Evolutionary conservation across 1,140 invertebrate genomes (phyloP).

Genomic region (Drosophila dunni): DNA sequence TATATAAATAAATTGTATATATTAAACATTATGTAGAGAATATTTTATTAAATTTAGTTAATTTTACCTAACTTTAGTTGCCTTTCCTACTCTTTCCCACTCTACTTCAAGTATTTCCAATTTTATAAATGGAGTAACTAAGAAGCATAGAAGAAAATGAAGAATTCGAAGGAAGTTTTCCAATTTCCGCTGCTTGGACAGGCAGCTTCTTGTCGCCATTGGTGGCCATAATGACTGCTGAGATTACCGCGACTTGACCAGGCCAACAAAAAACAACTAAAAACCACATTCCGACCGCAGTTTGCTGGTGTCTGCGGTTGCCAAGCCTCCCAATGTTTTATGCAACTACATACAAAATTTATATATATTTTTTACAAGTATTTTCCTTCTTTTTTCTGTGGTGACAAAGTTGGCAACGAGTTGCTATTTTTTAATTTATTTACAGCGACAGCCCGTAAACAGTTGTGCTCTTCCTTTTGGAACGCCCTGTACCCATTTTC

Average conservation of each 20-base stretch:
- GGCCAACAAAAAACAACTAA: constrained; percentile 11
- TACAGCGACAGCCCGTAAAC: constrained; percentile 43
- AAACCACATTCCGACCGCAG: constrained; percentile 58
- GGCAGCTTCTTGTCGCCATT: constrained; percentile 44
- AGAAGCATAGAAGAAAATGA: constrained; percentile 1
- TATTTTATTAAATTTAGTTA: too few species aligned
- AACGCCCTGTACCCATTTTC: constrained; percentile 11
- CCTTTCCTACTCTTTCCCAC: background rate
- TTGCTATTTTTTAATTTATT: constrained; percentile 74
- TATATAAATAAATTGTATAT: too few species aligned
- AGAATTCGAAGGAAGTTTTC: constrained; percentile 55
- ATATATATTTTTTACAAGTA: constrained; percentile 40
- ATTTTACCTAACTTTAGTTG: too few species aligned
- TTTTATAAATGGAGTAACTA: constrained; percentile 23
- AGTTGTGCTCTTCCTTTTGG: constrained; percentile 20
- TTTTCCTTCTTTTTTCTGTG: constrained; percentile 47
- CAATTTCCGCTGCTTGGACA: constrained; percentile 69
- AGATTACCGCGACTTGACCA: constrained; percentile 40
- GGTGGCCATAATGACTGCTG: constrained; percentile 65
- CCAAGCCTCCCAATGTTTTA: constrained; percentile 49
- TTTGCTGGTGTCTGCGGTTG: constrained; percentile 60
- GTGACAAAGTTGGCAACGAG: constrained; percentile 77
- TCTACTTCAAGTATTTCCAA: constrained; percentile 27
- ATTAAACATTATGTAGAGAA: too few species aligned
- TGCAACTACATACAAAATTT: constrained; percentile 48